Conservation (phyloP, 2,113 vertebrate species). For the Ophiodon elongatus region DNA sequence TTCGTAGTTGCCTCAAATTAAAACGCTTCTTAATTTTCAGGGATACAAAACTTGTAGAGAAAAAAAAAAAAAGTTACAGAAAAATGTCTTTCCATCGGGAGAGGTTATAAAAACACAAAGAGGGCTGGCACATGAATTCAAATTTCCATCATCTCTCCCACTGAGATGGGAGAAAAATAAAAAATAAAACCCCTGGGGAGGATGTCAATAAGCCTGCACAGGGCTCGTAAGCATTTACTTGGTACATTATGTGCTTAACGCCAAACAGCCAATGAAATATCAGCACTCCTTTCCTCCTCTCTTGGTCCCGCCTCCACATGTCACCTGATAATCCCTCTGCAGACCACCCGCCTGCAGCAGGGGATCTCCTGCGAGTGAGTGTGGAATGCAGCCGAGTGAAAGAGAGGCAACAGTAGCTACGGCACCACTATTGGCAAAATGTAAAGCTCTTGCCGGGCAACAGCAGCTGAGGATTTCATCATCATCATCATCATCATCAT, state of each 20-base stretch:
- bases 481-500: no score
- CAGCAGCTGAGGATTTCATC: constrained; percentile 28
- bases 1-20: background rate
- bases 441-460: constrained; percentile 4
- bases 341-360: background rate
- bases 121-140: background rate
- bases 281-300: background rate
- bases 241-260: constrained; percentile 60
- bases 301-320: constrained; percentile 44
- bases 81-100: background rate
- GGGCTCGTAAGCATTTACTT: background rate
- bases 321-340: constrained; percentile 5
- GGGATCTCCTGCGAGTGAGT: background rate
- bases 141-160: background rate
- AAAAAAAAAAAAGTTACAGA: background rate
- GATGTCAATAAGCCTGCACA: background rate
- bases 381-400: background rate
- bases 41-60: background rate
- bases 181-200: background rate
- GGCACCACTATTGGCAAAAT: background rate
- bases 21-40: background rate
- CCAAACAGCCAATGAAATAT: constrained; percentile 64
- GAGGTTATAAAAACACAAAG: background rate
- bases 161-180: background rate
- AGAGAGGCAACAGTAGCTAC: background rate